Evolutionary conservation across 2,797 vertebrate species (phyloP).

Genomic region (Leptatherina wallacei): DNA sequence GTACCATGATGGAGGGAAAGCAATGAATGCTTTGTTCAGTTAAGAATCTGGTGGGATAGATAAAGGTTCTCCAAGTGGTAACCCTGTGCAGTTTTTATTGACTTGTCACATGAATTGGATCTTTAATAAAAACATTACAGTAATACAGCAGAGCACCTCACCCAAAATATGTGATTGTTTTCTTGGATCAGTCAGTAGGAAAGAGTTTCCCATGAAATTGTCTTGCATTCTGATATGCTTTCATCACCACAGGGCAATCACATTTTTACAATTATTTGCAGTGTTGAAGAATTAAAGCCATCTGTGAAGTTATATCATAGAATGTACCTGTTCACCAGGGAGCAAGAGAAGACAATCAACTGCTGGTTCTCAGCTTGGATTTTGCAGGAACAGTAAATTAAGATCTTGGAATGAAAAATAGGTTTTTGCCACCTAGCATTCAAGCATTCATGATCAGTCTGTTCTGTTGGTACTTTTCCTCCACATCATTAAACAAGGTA

Average conservation of each 20-base stretch:
- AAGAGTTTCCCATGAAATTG: slow-evolving; percentile 45
- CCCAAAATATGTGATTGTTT: slow-evolving; percentile 58
- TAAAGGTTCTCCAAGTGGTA: slow-evolving; percentile 8
- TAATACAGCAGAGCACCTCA: slow-evolving; percentile 23
- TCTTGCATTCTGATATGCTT: slow-evolving; percentile 46
- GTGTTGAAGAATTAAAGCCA: slow-evolving; percentile 53
- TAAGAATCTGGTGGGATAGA: slow-evolving; percentile 33
- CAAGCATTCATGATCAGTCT: neutral
- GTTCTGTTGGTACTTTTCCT: neutral
- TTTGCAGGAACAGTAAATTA: slow-evolving; percentile 32
- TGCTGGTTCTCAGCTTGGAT: slow-evolving; percentile 22
- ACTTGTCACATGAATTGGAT: slow-evolving; percentile 6
- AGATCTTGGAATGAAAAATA: slow-evolving; percentile 27
- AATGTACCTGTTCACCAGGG: slow-evolving; percentile 50
- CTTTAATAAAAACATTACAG: too few species aligned
- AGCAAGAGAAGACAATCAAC: slow-evolving; percentile 26
- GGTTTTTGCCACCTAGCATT: neutral
- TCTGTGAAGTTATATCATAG: slow-evolving; percentile 53
- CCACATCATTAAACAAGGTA: neutral
- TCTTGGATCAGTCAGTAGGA: slow-evolving; percentile 48
- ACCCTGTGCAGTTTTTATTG: neutral
- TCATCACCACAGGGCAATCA: slow-evolving; percentile 55
- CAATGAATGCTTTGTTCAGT: slow-evolving; percentile 33
- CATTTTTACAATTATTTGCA: slow-evolving; percentile 48
- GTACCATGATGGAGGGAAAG: slow-evolving; percentile 18